These are phyloP conservation scores for Cephalopholis sonnerati DNA, from an alignment of 2,113 vertebrate species.

Conservation along the genomic window DNA sequence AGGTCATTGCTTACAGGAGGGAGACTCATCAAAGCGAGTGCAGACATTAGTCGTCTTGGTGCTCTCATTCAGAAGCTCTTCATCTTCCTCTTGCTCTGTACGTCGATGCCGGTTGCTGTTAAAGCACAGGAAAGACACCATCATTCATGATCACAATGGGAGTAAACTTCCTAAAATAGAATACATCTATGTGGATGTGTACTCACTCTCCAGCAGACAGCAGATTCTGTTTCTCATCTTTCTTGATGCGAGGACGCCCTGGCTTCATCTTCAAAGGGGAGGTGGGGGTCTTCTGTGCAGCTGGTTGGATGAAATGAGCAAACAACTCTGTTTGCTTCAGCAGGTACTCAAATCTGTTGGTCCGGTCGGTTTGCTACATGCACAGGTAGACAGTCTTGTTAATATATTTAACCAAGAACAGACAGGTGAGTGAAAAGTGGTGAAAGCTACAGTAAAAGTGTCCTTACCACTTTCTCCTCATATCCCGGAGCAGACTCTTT, in stretches of 20 bases:
- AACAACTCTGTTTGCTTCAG: conserved; percentile 99
- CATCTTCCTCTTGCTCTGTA: conserved; percentile 98
- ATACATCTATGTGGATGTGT: not conserved
- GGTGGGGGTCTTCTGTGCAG: conserved; percentile 98
- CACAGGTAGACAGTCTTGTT: conserved; percentile 26
- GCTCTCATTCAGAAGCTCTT: conserved; percentile 96
- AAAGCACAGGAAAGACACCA: conserved; percentile 1
- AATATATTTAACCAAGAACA: not conserved
- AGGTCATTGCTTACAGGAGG: conserved; percentile 90
- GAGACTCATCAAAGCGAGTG: conserved; percentile 96
- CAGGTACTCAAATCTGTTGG: conserved; percentile 99
- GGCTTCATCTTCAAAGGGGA: conserved; percentile 99
- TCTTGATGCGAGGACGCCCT: conserved; percentile 96
- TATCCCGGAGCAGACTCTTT: conserved; percentile 89
- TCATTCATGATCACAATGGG: not conserved
- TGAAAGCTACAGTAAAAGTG: not conserved
- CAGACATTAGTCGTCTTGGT: conserved; percentile 96
- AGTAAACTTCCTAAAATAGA: not conserved
- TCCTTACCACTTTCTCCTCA: conserved; percentile 97
- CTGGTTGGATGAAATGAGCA: conserved; percentile 99
- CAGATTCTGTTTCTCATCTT: conserved; percentile 98
- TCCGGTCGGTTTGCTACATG: conserved; percentile 94
- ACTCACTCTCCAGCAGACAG: conserved; percentile 98
- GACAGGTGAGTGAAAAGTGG: not conserved
- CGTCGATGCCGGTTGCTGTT: conserved; percentile 94